Evolutionary conservation across 1,140 invertebrate species (phyloP).

Genomic region (Achroia grisella): DNA sequence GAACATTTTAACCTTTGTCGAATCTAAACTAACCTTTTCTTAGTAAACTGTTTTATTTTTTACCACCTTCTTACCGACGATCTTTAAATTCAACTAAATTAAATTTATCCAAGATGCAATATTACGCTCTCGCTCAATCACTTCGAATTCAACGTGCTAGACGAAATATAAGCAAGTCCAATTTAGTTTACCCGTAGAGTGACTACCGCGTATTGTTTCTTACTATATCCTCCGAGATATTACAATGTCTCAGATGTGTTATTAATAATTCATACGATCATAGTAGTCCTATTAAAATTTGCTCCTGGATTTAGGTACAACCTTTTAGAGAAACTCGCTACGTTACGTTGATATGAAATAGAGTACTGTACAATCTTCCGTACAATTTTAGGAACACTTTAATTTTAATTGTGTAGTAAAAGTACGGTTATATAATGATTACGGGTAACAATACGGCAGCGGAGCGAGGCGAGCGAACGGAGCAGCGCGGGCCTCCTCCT

Average conservation of each 20-base stretch:
- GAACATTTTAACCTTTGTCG: slow-evolving; percentile 40
- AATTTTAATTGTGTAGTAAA: slow-evolving; percentile 73
- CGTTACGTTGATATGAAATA: slow-evolving; percentile 53
- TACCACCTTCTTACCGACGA: slow-evolving; percentile 7
- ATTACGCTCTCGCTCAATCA: too few species aligned
- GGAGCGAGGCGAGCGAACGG: slow-evolving; percentile 16
- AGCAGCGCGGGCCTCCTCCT: slow-evolving; percentile 15
- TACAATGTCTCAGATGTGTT: too few species aligned
- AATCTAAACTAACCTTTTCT: slow-evolving; percentile 15
- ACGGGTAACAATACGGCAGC: slow-evolving; percentile 53
- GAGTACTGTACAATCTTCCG: slow-evolving; percentile 46
- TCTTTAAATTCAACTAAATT: slow-evolving; percentile 1
- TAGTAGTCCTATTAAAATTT: slow-evolving; percentile 6
- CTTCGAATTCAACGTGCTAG: too few species aligned
- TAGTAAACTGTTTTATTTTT: slow-evolving; percentile 16
- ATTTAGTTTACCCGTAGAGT: too few species aligned
- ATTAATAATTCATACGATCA: too few species aligned
- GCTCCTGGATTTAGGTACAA: slow-evolving; percentile 34
- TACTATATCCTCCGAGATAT: too few species aligned
- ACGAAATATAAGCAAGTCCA: too few species aligned
- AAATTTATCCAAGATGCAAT: too few species aligned
- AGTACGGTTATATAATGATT: slow-evolving; percentile 71
- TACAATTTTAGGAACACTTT: slow-evolving; percentile 68
- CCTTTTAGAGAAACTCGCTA: slow-evolving; percentile 35
- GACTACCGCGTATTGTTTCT: too few species aligned